A percentile compares a stretch with the other conserved stretches of the same genome.
phyloP scores from a whole-genome alignment of 2,113 vertebrate genomes.

The Pycnonotus jocosus region DNA sequence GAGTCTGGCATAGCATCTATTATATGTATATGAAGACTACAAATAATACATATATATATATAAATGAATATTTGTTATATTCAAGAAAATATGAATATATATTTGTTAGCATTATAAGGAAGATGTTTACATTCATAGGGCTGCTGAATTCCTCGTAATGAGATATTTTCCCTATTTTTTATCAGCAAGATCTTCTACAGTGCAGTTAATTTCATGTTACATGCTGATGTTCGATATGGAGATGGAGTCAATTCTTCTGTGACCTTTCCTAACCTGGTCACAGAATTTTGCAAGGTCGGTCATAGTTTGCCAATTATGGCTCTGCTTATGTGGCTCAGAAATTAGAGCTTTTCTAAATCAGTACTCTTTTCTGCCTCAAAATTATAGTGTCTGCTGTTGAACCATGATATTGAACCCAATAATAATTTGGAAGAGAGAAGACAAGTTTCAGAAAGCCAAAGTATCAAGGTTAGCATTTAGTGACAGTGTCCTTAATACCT shows the following conservation, averaged over 20 bases:
- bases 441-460: slow-evolving; percentile 39
- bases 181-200: not conserved
- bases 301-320: not conserved
- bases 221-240: not conserved
- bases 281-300: not conserved
- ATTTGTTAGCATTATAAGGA: not conserved
- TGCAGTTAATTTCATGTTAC: not conserved
- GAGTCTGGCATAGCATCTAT: not conserved
- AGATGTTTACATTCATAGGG: not conserved
- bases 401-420: slow-evolving; percentile 16
- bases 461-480: slow-evolving; percentile 32
- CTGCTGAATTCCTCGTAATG: not conserved
- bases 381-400: slow-evolving; percentile 22
- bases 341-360: slow-evolving; percentile 8
- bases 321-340: not conserved
- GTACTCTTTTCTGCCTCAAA: not conserved
- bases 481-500: slow-evolving; percentile 48
- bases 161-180: not conserved
- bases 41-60: not conserved
- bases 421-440: slow-evolving; percentile 46
- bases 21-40: not conserved
- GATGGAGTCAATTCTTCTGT: not conserved
- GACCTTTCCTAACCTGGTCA: not conserved
- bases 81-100: not conserved
- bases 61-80: not conserved